Evolutionary conservation across 2,797 vertebrate species (phyloP).

Genomic region (Anolis apletophallus): DNA sequence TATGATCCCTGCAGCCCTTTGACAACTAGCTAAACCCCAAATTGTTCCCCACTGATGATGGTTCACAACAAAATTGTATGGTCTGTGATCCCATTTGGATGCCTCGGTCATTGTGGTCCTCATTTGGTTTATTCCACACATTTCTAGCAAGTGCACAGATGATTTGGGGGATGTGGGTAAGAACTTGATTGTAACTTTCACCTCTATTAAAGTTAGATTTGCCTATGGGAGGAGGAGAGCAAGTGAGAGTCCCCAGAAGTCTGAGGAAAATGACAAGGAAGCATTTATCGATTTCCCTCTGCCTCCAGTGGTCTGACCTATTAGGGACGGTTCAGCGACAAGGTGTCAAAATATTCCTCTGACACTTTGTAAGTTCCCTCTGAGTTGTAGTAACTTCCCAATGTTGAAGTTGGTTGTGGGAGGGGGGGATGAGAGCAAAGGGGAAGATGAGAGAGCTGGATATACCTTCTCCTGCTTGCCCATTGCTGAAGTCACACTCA

Average conservation of each 20-base stretch:
- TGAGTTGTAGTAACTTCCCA: conserved; percentile 7
- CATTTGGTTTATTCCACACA: background rate
- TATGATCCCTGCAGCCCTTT: background rate
- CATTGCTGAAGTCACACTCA: background rate
- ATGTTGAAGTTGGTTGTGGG: background rate
- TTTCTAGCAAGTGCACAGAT: background rate
- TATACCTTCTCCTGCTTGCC: background rate
- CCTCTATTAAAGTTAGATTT: background rate
- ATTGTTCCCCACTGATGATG: background rate
- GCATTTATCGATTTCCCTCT: conserved; percentile 69
- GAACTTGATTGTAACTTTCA: background rate
- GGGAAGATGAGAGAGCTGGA: background rate
- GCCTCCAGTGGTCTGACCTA: conserved; percentile 63
- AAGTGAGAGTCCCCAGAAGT: background rate
- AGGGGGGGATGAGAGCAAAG: background rate
- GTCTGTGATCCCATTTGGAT: background rate
- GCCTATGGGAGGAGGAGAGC: background rate
- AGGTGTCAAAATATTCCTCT: conserved; percentile 53
- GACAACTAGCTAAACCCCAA: background rate
- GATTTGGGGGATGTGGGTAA: no score
- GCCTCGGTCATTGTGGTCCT: background rate
- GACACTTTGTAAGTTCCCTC: conserved; percentile 45
- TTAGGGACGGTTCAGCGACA: conserved; percentile 69
- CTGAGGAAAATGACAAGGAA: background rate
- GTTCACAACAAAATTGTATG: background rate